Conservation (phyloP, 2,888 invertebrate genomes). For the Mystacides longicornis region DNA sequence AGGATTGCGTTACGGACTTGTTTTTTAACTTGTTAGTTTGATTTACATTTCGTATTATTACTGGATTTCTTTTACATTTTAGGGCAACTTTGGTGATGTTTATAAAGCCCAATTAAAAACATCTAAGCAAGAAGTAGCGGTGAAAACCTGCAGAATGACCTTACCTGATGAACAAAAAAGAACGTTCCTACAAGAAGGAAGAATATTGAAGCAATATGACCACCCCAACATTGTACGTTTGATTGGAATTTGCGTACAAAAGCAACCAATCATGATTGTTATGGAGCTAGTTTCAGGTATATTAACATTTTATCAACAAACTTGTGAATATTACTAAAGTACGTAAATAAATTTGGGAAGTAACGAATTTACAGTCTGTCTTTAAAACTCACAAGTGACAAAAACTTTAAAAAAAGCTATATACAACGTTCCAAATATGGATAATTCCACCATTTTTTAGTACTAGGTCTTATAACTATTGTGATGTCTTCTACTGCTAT, state of each 20-base stretch:
- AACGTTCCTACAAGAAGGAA: constrained; percentile 91
- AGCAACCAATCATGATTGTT: constrained; percentile 98
- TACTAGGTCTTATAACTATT: no score
- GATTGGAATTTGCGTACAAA: constrained; percentile 95
- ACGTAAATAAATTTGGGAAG: background rate
- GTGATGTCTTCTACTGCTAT: no score
- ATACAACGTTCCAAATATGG: no score
- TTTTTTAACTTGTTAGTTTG: no score
- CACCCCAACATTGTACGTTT: constrained; percentile 94
- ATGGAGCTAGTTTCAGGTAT: constrained; percentile 91
- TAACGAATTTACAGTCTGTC: background rate
- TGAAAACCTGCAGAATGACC: constrained; percentile 91
- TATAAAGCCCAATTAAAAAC: constrained; percentile 83
- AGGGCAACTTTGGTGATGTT: constrained; percentile 98
- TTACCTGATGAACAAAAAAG: constrained; percentile 89
- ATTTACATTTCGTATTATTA: no score
- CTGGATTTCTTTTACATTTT: no score
- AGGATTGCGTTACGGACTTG: no score
- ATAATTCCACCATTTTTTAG: no score
- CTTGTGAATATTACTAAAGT: background rate
- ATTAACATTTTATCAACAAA: background rate
- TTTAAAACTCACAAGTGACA: no score
- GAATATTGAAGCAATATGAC: constrained; percentile 93
- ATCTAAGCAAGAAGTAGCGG: constrained; percentile 82
- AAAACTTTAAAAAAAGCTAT: no score